Evolutionary conservation across 2,888 invertebrate genomes (phyloP).

Genomic region (Netelia melanura): DNA sequence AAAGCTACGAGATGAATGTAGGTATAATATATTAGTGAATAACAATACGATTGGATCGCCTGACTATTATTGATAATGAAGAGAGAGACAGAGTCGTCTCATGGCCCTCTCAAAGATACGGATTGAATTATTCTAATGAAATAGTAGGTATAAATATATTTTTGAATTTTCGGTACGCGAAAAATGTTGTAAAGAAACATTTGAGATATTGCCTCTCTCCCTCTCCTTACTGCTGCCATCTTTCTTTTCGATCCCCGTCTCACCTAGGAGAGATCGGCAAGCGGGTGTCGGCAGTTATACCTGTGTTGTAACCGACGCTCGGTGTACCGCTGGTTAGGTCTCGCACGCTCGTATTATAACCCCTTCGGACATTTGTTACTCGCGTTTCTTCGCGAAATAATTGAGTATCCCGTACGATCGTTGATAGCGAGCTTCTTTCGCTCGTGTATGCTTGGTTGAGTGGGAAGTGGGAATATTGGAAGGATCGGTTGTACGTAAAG

Average conservation of each 20-base stretch:
- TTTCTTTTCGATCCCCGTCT: background rate
- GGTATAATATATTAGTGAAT: no score
- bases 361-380: background rate
- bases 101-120: no score
- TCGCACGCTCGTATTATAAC: background rate
- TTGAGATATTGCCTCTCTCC: background rate
- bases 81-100: no score
- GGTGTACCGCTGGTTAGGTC: background rate
- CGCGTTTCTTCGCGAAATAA: no score
- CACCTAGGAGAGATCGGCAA: slow-evolving; percentile 7
- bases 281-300: background rate
- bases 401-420: no score
- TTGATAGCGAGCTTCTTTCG: no score
- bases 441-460: background rate
- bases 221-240: background rate
- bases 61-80: no score
- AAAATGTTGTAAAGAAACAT: background rate
- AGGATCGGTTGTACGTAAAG: slow-evolving; percentile 9
- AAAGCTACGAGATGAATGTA: no score
- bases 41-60: no score
- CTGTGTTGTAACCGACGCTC: background rate
- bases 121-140: no score
- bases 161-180: background rate
- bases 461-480: slow-evolving; percentile 1
- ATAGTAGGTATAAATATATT: no score